Conservation (phyloP, 2,888 invertebrate species). For the Dermolepida albohirtum region DNA sequence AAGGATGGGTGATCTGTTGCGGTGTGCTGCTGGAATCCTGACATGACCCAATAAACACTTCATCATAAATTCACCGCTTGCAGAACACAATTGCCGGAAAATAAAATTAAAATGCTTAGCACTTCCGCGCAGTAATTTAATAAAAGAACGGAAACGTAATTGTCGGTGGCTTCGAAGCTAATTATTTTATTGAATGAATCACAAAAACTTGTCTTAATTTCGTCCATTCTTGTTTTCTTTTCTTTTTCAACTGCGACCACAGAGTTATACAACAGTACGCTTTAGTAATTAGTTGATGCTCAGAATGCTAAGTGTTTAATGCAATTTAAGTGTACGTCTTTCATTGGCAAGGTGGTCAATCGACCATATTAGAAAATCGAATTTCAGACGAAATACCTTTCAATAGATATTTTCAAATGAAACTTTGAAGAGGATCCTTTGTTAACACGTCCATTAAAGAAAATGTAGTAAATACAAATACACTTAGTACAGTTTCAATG, state of each 20-base stretch:
- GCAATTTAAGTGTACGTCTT: too few species aligned
- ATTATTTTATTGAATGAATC: conserved; percentile 63
- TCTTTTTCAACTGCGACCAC: conserved; percentile 1
- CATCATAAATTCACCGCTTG: conserved; percentile 57
- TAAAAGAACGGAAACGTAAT: conserved; percentile 61
- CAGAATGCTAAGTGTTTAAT: too few species aligned
- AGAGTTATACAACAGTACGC: not conserved
- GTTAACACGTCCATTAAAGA: too few species aligned
- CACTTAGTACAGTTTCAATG: too few species aligned
- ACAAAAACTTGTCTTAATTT: conserved; percentile 54
- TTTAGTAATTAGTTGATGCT: too few species aligned
- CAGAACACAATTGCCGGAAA: conserved; percentile 55
- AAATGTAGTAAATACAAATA: too few species aligned
- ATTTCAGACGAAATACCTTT: too few species aligned
- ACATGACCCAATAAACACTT: conserved; percentile 53
- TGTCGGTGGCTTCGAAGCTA: conserved; percentile 54
- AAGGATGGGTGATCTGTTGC: too few species aligned
- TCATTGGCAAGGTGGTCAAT: too few species aligned
- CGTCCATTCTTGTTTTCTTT: conserved; percentile 46
- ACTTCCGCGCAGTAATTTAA: conserved; percentile 62
- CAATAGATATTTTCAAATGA: too few species aligned
- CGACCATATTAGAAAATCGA: too few species aligned
- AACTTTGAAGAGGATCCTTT: too few species aligned
- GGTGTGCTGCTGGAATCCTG: conserved; percentile 1
- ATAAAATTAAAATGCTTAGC: conserved; percentile 64